Conservation (phyloP, 2,888 invertebrate genomes). For the Euzetes globulus region DNA sequence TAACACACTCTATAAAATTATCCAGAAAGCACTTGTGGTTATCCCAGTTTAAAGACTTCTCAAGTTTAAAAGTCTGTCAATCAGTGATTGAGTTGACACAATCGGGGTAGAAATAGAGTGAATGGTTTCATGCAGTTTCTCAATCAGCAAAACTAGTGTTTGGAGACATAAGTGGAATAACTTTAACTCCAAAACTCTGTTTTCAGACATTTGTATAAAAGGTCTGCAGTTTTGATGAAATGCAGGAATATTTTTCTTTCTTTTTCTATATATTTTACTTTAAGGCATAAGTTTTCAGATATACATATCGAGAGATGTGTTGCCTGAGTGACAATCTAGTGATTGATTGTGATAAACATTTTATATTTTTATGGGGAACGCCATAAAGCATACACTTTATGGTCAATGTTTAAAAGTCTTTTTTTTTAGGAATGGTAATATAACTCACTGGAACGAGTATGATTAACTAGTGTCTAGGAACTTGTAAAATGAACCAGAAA, state of each 20-base stretch:
- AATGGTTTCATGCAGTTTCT: too few relatives aligned
- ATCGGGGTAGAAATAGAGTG: too few relatives aligned
- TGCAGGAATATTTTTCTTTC: neutral
- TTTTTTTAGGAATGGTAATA: too few relatives aligned
- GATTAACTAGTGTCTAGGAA: too few relatives aligned
- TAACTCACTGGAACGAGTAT: too few relatives aligned
- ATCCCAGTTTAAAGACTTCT: too few relatives aligned
- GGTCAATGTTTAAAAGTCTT: neutral
- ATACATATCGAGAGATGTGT: neutral
- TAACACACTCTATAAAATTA: too few relatives aligned
- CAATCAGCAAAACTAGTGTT: neutral
- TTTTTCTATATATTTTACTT: neutral
- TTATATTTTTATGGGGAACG: neutral
- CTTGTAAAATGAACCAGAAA: too few relatives aligned
- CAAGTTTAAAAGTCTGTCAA: too few relatives aligned
- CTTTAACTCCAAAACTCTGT: neutral
- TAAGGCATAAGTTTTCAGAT: neutral
- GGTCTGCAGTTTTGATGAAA: neutral
- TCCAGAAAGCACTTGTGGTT: too few relatives aligned
- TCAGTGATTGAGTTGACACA: too few relatives aligned
- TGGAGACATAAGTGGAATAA: neutral
- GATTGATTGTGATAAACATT: neutral
- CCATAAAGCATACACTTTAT: neutral
- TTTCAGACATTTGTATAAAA: conserved; percentile 6
- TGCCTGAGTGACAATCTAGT: neutral